These are phyloP conservation scores for Andrena camellia DNA, from an alignment of 2,888 invertebrate species.

Conservation along the genomic window DNA sequence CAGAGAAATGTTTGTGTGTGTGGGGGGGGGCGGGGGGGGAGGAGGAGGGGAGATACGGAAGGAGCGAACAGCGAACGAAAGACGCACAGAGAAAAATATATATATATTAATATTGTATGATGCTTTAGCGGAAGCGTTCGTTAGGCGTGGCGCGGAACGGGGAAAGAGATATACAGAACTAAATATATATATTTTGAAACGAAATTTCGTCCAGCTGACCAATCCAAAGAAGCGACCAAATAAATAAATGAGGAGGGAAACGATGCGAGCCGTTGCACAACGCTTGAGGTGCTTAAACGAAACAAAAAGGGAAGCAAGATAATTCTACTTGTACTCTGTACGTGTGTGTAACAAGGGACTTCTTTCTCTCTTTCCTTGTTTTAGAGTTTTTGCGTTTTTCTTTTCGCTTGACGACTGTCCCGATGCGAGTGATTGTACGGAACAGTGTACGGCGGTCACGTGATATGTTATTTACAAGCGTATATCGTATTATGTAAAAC, in stretches of 20 bases:
- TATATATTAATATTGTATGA: constrained; percentile 41
- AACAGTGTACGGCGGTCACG: constrained; percentile 79
- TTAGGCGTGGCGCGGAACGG: constrained; percentile 15
- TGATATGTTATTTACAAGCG: constrained; percentile 78
- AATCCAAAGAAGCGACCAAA: constrained; percentile 85
- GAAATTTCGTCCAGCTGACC: constrained; percentile 84
- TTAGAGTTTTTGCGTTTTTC: constrained; percentile 36
- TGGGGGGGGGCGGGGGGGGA: too few species aligned
- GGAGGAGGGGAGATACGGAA: neutral
- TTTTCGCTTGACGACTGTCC: constrained; percentile 68
- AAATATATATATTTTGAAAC: constrained; percentile 65
- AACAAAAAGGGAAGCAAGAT: constrained; percentile 6
- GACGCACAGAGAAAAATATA: constrained; percentile 28
- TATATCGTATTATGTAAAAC: constrained; percentile 74
- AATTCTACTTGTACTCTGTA: constrained; percentile 59
- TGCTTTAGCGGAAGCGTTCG: constrained; percentile 14
- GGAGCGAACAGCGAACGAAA: constrained; percentile 34
- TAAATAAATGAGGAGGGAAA: constrained; percentile 80
- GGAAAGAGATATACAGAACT: constrained; percentile 58
- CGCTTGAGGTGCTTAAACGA: constrained; percentile 75
- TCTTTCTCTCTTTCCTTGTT: constrained; percentile 59
- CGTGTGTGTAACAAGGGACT: constrained; percentile 46
- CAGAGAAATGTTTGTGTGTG: too few species aligned
- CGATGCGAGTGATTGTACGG: constrained; percentile 71
- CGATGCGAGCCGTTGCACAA: constrained; percentile 81